Evolutionary conservation across 2,797 vertebrate species (phyloP), one percentile per base, ranked within the genome.

Genomic region (Gephyroberyx darwinii): DNA sequence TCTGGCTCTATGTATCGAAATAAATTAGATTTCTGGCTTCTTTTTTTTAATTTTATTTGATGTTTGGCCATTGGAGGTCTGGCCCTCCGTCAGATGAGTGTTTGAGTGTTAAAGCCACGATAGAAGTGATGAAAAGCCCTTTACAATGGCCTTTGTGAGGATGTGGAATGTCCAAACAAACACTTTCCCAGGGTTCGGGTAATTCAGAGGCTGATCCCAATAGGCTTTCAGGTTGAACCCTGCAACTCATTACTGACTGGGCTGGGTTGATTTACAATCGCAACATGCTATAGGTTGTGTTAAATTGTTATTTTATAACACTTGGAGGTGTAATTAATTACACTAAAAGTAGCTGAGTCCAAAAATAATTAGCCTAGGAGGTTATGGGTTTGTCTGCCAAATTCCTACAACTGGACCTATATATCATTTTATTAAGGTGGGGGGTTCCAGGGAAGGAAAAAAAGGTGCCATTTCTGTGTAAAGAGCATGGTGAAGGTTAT

Each of bases 151-250:
- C 59, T 87, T 89, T 90, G 83, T 90, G 73, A 82, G 66, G 69
- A 80, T 68, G 72, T 69, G 82, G 87, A 91, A 87, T 84, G 81
- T 85, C 84, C 81, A 84, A 90, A 91, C 86, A 89, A 90, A 92
- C 83, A 84, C 82, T 90, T 93, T 92, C 88, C 86, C 89, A 91
- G 82, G 84, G 77, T 85, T 85, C 74, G 65, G 66, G 64, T 68
- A 59, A 84, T 84, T 82, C 75, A 83, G 54, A 75, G 60, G 60
- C 47, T 1, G 31, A 71, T 77, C 76, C 76, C 76, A 70, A 67
- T 3, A 68, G 69, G 78, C 67, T 63, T 56, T 81, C 74, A 74
- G 74, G 55, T 78, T 57, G 43, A 88, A 83, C 72, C 63, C 75
- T 77, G 67, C 65, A 82, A 63, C 65, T 86, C 74, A 78, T 84